Conservation (phyloP, 2,797 vertebrate genomes). For the Craterocephalus amniculus region DNA sequence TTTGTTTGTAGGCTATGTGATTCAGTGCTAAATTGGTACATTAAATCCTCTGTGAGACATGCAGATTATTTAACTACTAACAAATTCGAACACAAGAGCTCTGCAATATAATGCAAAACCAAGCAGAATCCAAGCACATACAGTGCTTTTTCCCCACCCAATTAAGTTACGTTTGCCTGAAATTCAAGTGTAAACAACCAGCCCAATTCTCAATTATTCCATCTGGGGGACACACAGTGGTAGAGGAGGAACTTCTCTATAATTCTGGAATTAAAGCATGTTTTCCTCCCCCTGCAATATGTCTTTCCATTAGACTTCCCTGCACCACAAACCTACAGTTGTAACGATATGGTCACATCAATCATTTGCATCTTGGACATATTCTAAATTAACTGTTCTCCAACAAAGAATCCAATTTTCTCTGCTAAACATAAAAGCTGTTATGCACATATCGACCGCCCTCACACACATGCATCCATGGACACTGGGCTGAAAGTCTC, state of each 20-base stretch:
- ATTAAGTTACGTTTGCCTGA: constrained; percentile 44
- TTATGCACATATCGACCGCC: constrained; percentile 78
- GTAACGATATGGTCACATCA: constrained; percentile 77
- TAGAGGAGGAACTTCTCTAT: constrained; percentile 30
- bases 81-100: constrained; percentile 48
- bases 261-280: constrained; percentile 52
- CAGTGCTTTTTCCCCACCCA: constrained; percentile 10
- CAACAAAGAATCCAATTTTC: constrained; percentile 81
- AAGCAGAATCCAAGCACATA: constrained; percentile 20
- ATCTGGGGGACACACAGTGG: constrained; percentile 19
- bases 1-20: constrained; percentile 75
- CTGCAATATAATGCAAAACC: constrained; percentile 43
- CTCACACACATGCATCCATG: constrained; percentile 67
- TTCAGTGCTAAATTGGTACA: constrained; percentile 76
- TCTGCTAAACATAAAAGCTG: constrained; percentile 79
- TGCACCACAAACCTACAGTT: constrained; percentile 58
- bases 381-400: constrained; percentile 82
- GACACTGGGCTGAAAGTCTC: constrained; percentile 75
- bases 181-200: constrained; percentile 43
- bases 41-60: constrained; percentile 75
- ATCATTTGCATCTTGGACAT: constrained; percentile 83
- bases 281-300: constrained; percentile 35
- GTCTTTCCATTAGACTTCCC: constrained; percentile 47
- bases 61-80: constrained; percentile 65
- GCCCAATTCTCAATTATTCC: constrained; percentile 34